phyloP scores from a whole-genome alignment of 2,888 invertebrate genomes.

The Diarsia brunnea region DNA sequence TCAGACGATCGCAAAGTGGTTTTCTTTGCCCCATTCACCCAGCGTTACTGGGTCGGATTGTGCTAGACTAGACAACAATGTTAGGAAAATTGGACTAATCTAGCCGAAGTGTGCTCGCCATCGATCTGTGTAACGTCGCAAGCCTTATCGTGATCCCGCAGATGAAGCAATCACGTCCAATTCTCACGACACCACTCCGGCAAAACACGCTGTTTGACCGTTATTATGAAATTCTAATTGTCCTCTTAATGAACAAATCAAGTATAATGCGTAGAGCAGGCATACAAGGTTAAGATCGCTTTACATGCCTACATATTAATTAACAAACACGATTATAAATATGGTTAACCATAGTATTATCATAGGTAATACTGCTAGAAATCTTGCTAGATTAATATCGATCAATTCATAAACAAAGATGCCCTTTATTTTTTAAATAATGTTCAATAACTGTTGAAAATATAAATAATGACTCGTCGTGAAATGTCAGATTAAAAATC shows the following conservation, averaged over 20 bases:
- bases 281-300: slow-evolving; percentile 40
- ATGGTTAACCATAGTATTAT: not conserved
- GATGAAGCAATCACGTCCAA: slow-evolving; percentile 74
- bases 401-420: not conserved
- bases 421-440: slow-evolving; percentile 17
- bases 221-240: slow-evolving; percentile 76
- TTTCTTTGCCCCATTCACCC: slow-evolving; percentile 75
- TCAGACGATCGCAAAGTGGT: slow-evolving; percentile 63
- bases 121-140: slow-evolving; percentile 65
- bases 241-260: slow-evolving; percentile 64
- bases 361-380: slow-evolving; percentile 1
- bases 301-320: slow-evolving; percentile 34
- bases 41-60: slow-evolving; percentile 62
- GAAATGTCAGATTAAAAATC: slow-evolving; percentile 57
- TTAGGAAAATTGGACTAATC: slow-evolving; percentile 74
- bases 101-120: slow-evolving; percentile 67
- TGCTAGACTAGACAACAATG: slow-evolving; percentile 67
- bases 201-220: slow-evolving; percentile 64
- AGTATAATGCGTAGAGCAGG: slow-evolving; percentile 38
- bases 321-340: slow-evolving; percentile 41
- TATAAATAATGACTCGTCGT: slow-evolving; percentile 28
- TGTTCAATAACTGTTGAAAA: not conserved
- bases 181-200: slow-evolving; percentile 76
- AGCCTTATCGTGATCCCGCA: slow-evolving; percentile 73
- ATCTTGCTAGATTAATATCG: not conserved